Base-by-base conservation (phyloP, 2,797 vertebrate species). In the Dipus sagitta region DNA sequence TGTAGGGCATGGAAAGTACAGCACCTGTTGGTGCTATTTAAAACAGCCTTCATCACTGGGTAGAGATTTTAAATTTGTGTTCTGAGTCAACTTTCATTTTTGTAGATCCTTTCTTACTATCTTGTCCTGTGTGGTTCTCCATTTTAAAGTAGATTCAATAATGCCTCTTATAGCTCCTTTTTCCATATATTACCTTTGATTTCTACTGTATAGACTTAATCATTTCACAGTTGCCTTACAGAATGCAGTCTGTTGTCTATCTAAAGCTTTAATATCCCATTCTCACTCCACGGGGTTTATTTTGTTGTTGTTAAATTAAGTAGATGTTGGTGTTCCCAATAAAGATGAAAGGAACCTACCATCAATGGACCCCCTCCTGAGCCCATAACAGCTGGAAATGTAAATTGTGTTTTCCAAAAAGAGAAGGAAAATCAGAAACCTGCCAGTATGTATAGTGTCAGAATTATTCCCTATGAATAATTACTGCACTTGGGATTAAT, bases 371-470 rank as follows among this genome's bases (percentile, higher is more conserved):
- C 4, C 1, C 1, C 9, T 3, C 4, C 5, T 30, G 7, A 23
- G 20, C n/a, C 77, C 6, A 1, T 42, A 32, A 21, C 34, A 84
- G 6, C 18, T 76, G 32, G 38, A 58, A 80, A 34, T 71, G 2
- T 65, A 54, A 74, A 0, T 68, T 83, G 28, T 52, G 17, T 75
- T 74, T 92, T 32, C 7, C 34, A 17, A 85, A 87, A n/a, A 24
- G 21, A 68, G 17, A 71, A 30, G 52, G n/a, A 54, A 52, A 84
- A 76, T 87, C 2, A 67, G 52, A 82, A 78, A 52, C n/a, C 3
- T 18, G 0, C 4, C 11, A 3, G 8, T 88, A 0, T 67, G 17
- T 6, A 0, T 74, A 21, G 14, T 18, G 18, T 68, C 7, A 26
- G n/a, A 80, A 34, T 62, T 80, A 78, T 23, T 85, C 0, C 26